Evolutionary conservation across 1,140 invertebrate species (phyloP), one percentile per base, ranked within the genome.

Genomic region (Hylyphantes graminicola): DNA sequence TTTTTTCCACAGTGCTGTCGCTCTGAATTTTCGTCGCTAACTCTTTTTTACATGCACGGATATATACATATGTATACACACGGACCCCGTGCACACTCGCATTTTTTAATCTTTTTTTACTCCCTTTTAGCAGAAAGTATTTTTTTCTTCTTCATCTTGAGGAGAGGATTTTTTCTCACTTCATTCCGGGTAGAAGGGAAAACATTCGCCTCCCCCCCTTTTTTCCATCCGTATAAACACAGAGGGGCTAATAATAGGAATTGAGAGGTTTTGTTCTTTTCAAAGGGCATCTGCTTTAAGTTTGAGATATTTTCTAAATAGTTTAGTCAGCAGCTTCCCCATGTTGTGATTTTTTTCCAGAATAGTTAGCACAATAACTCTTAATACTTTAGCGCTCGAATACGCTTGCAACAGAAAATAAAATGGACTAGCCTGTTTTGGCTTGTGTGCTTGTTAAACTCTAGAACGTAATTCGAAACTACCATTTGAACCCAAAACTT

Each of bases 151-250:
- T 12, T 70, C 53, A 21, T 70, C 21, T 67, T 1, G 21, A 67
- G 21, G 21, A 70, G 53, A 70, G 53, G 19, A 53, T 65, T 67
- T 79, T 79, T 55, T 63, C 35, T 35, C 21, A 21, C 48, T 13
- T 64, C 53, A 5, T 53, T 72, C 21, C 17, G 8, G n/a, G n/a
- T 10, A 35, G 21, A 8, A 0, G 59, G 59, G 59, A 74, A 74
- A 55, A n/a, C 53, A 35, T 51, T 19, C 48, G 7, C 48, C 55
- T 13, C 48, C 57, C 10, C 57, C 50, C 68, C 57, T 53, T 35
- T 35, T 5, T 10, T 54, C 68, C 80, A 83, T 83, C 72, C 72
- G 72, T 83, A 83, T 83, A 83, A 83, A 83, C 80, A 83, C 59
- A 74, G 80, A 67, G 59, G 61, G 61, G 80, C 80, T 83, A 83